phyloP scores from a whole-genome alignment of 2,888 invertebrate genomes.

The Agrotis exclamationis region DNA sequence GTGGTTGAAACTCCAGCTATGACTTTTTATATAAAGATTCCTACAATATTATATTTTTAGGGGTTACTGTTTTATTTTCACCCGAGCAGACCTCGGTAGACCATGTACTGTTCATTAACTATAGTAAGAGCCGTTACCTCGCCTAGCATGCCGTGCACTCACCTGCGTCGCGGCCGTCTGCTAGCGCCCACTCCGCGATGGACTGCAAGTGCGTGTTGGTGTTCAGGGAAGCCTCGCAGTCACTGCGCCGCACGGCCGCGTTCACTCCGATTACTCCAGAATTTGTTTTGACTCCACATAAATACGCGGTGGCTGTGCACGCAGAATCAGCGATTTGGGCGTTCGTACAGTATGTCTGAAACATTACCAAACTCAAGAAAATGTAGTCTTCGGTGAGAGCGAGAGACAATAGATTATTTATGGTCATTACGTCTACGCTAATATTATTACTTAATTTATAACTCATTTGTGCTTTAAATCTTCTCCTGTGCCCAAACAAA shows the following conservation, averaged over 20 bases:
- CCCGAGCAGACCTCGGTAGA: no score
- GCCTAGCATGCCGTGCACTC: neutral
- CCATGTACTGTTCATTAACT: neutral
- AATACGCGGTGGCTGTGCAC: constrained; percentile 93
- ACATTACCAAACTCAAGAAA: neutral
- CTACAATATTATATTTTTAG: no score
- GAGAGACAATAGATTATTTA: constrained; percentile 52
- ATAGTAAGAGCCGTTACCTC: neutral
- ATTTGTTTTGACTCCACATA: constrained; percentile 93
- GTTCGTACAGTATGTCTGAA: constrained; percentile 90
- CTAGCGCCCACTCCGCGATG: constrained; percentile 92
- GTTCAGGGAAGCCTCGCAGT: constrained; percentile 87
- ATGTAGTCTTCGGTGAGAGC: constrained; percentile 4
- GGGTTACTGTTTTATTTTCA: no score
- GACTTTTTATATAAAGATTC: no score
- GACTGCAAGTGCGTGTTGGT: constrained; percentile 90
- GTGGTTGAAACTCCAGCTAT: no score
- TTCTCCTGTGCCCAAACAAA: constrained; percentile 65
- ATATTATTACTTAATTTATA: neutral
- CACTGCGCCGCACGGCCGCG: constrained; percentile 90
- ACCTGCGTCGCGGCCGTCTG: constrained; percentile 80
- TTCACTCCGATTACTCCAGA: constrained; percentile 92
- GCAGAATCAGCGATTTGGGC: constrained; percentile 93
- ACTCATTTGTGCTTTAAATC: neutral
- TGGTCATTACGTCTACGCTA: neutral